Conservation (phyloP, 2,113 vertebrate genomes). For the Bubo scandiacus region DNA sequence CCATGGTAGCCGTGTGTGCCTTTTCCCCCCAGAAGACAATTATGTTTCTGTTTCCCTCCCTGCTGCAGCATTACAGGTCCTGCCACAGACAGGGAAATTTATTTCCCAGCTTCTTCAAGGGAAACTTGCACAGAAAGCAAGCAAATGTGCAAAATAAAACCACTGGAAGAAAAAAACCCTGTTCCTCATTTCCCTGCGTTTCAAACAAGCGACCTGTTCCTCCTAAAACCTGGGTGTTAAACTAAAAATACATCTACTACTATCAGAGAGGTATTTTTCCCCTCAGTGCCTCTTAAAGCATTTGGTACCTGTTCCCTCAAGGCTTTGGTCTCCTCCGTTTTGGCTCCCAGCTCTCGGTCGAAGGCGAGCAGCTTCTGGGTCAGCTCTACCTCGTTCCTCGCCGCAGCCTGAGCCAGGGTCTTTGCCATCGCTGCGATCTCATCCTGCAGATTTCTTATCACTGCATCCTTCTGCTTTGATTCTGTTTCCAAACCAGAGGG, state of each 20-base stretch:
- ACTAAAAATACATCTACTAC: too few species aligned
- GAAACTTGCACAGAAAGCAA: neutral
- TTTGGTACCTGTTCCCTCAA: slow-evolving; percentile 76
- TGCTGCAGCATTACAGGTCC: neutral
- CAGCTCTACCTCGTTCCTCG: neutral
- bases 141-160: too few species aligned
- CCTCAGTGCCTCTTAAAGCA: fast-evolving
- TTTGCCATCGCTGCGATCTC: slow-evolving; percentile 66
- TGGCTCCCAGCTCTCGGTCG: slow-evolving; percentile 51
- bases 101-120: too few species aligned
- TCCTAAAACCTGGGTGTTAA: neutral
- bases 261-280: neutral
- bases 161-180: too few species aligned
- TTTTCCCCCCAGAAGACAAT: neutral
- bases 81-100: neutral
- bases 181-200: neutral
- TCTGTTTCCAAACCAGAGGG: slow-evolving; percentile 60
- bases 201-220: fast-evolving
- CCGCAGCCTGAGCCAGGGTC: slow-evolving; percentile 1
- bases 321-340: slow-evolving; percentile 71
- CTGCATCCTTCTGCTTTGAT: slow-evolving; percentile 60
- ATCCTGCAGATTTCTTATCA: slow-evolving; percentile 66
- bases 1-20: fast-evolving
- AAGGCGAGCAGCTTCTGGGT: slow-evolving; percentile 43
- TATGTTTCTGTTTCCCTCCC: neutral